These are phyloP conservation scores for Phaedon cochleariae DNA, from an alignment of 2,888 invertebrate species.

Conservation along the genomic window DNA sequence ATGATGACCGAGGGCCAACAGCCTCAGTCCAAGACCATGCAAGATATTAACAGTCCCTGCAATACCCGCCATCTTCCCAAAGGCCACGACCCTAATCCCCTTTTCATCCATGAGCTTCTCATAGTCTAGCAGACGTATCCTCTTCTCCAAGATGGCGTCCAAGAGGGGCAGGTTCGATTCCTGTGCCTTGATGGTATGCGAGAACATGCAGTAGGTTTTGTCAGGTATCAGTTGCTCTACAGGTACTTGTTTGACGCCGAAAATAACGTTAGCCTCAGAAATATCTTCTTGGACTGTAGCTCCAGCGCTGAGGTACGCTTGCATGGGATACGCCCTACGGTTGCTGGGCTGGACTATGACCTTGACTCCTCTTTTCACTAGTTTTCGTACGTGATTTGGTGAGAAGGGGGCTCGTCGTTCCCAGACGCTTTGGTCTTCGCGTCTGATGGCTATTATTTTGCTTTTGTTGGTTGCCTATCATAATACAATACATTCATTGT, in stretches of 20 bases:
- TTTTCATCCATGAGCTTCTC: conserved; percentile 92
- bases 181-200: conserved; percentile 99
- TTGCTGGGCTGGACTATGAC: conserved; percentile 99
- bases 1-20: conserved; percentile 96
- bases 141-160: conserved; percentile 95
- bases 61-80: conserved; percentile 98
- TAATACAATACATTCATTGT: background rate
- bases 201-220: conserved; percentile 98
- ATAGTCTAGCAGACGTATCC: conserved; percentile 96
- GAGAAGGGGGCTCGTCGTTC: conserved; percentile 94
- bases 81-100: conserved; percentile 89
- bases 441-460: conserved; percentile 83
- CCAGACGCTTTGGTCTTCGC: conserved; percentile 96
- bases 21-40: conserved; percentile 93
- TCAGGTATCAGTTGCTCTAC: conserved; percentile 91
- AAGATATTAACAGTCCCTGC: conserved; percentile 99
- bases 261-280: conserved; percentile 93
- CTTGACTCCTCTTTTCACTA: conserved; percentile 88
- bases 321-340: conserved; percentile 96
- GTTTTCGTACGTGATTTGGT: conserved; percentile 87
- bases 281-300: conserved; percentile 96
- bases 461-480: conserved; percentile 45
- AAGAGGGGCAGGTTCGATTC: conserved; percentile 97
- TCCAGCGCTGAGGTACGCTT: conserved; percentile 92
- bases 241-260: conserved; percentile 94